Base-by-base conservation (phyloP, 2,888 invertebrate species). In the Ophioninae sp. region DNA sequence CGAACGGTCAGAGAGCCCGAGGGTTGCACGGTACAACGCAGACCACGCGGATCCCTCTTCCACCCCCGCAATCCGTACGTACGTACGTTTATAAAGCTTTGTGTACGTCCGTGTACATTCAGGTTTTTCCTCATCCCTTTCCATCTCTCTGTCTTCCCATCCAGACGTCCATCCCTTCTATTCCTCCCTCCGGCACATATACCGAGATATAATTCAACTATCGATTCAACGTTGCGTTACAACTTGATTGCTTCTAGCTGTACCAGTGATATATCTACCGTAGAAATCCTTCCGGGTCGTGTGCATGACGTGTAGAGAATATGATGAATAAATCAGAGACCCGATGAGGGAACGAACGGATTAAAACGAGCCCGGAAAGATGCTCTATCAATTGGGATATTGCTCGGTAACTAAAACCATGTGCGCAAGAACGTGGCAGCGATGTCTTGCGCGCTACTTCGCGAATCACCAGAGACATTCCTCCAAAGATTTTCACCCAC, bases 1-100 rank as follows among this genome's bases (percentile, higher is more conserved):
- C 87, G 76, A 87, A 78, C 85, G 86, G 83, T 82, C 85, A 83
- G 83, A 84, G 83, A 81, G 82, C 82, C 81, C 73, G 79, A 74
- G 81, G 83, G 82, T 79, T 83, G 80, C 68, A 82, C 79, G 84
- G 79, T 77, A 84, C 73, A 82, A 82, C 79, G 74, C 73, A 82
- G 69, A 73, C 82, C 82, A 72, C 76, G 79, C 72, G 82, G 67
- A 69, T 73, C 79, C 76, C 81, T 65, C 75, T 76, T 79, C 58
- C 76, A 73, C 75, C 79, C 81, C 76, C 75, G 68, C 71, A 44
- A 67, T 39, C 7, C 13, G 23, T 64, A 58, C 41, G 30, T 13
- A 44, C 22, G 10, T 13, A 22, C n/a, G 30, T 61, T 6, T 72
- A 23, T 56, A 64, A 30, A 17, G 9, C 6, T 30, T 30, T 22